Percentiles rank a stretch among this genome's conserved stretches.
These are phyloP conservation scores for Chlorodrepanis virens DNA, from an alignment of 2,113 vertebrate genomes.

Conservation along the genomic window DNA sequence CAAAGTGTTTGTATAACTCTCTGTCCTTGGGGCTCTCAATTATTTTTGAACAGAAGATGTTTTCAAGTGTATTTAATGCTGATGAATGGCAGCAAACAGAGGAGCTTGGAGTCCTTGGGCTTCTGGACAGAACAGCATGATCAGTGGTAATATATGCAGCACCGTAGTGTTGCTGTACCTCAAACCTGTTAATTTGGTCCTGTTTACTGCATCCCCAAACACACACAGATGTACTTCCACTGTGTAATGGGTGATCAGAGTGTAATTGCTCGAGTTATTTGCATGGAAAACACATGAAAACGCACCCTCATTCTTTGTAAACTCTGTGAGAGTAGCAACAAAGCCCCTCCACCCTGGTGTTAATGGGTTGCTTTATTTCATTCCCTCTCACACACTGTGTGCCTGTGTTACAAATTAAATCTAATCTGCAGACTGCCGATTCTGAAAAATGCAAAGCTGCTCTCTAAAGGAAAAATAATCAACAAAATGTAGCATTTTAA, in stretches of 20 bases:
- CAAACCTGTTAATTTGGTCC: not conserved
- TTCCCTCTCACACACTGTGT: not conserved
- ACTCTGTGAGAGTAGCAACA: not conserved
- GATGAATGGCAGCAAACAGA: not conserved
- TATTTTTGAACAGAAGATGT: constrained; percentile 23
- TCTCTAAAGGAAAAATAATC: not conserved
- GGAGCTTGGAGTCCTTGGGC: not conserved
- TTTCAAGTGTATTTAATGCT: not conserved
- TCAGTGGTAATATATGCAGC: not conserved
- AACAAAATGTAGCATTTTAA: not conserved
- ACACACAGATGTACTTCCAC: not conserved
- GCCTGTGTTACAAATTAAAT: not conserved
- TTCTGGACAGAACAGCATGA: not conserved
- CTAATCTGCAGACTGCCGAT: not conserved
- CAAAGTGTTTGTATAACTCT: constrained; percentile 12
- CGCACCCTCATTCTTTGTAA: not conserved
- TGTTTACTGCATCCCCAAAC: not conserved
- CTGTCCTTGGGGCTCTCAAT: constrained; percentile 1
- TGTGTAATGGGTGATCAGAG: not conserved
- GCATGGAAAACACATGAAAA: not conserved
- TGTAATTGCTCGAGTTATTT: not conserved
- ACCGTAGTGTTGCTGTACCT: not conserved
- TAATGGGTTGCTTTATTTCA: not conserved
- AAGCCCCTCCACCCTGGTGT: rapidly evolving
- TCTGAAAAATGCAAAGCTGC: not conserved